Conservation (phyloP, 2,797 vertebrate genomes). For the Tangara arthus region DNA sequence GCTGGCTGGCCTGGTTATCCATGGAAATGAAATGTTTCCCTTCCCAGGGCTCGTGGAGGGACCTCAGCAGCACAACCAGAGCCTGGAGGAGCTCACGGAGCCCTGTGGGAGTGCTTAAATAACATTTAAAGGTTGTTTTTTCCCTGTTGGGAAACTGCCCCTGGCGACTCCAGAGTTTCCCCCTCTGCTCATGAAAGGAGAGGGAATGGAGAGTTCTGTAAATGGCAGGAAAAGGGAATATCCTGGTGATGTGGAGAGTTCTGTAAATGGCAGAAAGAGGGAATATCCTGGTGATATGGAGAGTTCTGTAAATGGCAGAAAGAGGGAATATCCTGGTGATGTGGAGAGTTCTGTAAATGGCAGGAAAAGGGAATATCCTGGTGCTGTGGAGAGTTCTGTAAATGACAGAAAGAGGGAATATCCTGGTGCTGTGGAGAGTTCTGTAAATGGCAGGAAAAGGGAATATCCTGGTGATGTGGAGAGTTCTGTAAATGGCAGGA, state of each 20-base stretch:
- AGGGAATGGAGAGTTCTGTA: background rate
- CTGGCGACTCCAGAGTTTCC: background rate
- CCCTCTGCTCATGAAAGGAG: too few species aligned
- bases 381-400: background rate
- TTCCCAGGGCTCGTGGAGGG: rapidly evolving
- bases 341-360: too few species aligned
- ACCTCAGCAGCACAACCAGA: rapidly evolving
- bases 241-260: background rate
- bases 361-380: too few species aligned
- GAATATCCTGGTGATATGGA: too few species aligned
- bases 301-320: too few species aligned
- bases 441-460: too few species aligned
- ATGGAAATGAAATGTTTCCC: background rate
- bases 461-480: too few species aligned
- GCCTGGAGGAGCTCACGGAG: rapidly evolving
- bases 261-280: too few species aligned
- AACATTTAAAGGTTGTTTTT: background rate
- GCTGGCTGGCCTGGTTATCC: background rate
- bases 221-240: background rate
- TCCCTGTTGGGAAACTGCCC: background rate
- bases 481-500: too few species aligned
- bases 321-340: too few species aligned
- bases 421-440: background rate
- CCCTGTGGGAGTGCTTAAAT: rapidly evolving
- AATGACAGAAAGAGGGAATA: background rate